Evolutionary conservation across 2,113 vertebrate species (phyloP).

Genomic region (Carassius auratus): DNA sequence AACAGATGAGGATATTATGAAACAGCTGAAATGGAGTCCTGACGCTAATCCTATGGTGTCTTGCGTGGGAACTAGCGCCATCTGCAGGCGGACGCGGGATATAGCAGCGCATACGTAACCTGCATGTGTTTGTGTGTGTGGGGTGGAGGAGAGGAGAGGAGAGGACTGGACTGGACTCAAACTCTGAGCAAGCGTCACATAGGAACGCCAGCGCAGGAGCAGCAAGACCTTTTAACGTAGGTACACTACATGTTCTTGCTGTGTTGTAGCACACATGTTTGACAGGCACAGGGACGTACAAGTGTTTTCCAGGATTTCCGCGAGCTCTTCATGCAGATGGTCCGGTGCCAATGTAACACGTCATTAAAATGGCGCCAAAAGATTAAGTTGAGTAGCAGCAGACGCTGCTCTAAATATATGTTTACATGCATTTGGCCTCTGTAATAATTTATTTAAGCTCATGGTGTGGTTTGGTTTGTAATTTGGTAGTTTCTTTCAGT

Average conservation of each 20-base stretch:
- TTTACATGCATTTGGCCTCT: not conserved
- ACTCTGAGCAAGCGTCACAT: slow-evolving; percentile 67
- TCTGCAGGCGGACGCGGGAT: slow-evolving; percentile 7
- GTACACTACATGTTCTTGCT: slow-evolving; percentile 64
- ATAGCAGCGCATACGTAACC: slow-evolving; percentile 47
- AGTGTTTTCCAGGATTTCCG: slow-evolving; percentile 45
- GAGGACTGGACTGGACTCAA: slow-evolving; percentile 67
- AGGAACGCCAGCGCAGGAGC: slow-evolving; percentile 75
- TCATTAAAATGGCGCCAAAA: slow-evolving; percentile 99
- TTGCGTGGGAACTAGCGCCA: not conserved
- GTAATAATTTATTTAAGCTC: not conserved
- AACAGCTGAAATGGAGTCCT: slow-evolving; percentile 3
- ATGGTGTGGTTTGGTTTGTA: not conserved
- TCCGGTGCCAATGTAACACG: slow-evolving; percentile 86
- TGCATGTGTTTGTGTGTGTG: slow-evolving; percentile 62
- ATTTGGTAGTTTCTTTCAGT: slow-evolving; percentile 22
- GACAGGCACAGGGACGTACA: not conserved
- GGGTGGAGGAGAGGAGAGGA: slow-evolving; percentile 49
- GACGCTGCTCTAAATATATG: not conserved
- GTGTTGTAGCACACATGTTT: not conserved
- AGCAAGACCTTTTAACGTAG: slow-evolving; percentile 67
- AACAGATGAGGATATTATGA: slow-evolving; percentile 4
- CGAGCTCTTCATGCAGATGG: slow-evolving; percentile 80
- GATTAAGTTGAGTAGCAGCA: slow-evolving; percentile 76
- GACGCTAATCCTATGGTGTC: not conserved